Base-by-base conservation (phyloP, 2,888 invertebrate genomes). In the Nomada fucata region DNA sequence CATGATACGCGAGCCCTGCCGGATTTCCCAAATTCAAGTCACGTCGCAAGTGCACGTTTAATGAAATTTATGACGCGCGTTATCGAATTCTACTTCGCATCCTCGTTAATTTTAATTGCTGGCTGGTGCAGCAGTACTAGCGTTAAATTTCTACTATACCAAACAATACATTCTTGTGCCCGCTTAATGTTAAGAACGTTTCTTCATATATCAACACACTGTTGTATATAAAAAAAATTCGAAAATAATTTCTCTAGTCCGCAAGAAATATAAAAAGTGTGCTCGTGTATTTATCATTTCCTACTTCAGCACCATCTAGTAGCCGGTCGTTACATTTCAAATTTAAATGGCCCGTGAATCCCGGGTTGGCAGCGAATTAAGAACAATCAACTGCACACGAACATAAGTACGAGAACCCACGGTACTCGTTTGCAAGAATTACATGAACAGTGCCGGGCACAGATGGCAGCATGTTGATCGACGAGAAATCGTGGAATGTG, bases 401-500 rank as follows among this genome's bases (percentile, higher is more conserved):
- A 67, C 29, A 44, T 13, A 52, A 36, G 20, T 77, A 10, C 5
- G 44, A 60, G 72, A 73, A 64, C 55, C 11, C 44, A 55, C 44
- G n/a, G 10, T 15, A 61, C 7, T 59, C 36, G 7, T 59, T 26
- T 61, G 18, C 42, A 13, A 20, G 20, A 70, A 44, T 74, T 60
- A 47, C 18, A 52, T 29, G 57, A 74, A 60, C n/a, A 78, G 61
- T 69, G 55, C 52, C 29, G 50, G 29, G 52, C 57, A 71, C 42
- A 81, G 74, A 81, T 72, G 78, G 73, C 76, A 68, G 75, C 74
- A 63, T 57, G 20, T 29, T 55, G 68, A 61, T 65, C 42, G 52
- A 60, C 60, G 77, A 60, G 53, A 79, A 64, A 78, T 80, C 72
- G 47, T 42, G 70, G 73, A 85, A 81, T 76, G 72, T 73, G 68